phyloP scores from a whole-genome alignment of 2,797 vertebrate species.

The Smutsia gigantea region DNA sequence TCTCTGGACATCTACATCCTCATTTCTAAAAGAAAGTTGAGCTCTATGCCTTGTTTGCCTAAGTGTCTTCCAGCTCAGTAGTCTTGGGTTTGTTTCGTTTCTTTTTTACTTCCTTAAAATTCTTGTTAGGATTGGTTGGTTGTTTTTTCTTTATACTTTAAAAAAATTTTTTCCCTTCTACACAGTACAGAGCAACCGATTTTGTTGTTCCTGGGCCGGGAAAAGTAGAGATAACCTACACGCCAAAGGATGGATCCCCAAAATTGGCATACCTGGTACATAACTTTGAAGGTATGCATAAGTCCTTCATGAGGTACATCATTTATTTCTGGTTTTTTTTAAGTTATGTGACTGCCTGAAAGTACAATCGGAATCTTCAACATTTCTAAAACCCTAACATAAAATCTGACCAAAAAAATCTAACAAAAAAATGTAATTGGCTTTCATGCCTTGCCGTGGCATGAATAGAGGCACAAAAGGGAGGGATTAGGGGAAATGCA shows the following conservation, averaged over 20 bases:
- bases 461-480: neutral
- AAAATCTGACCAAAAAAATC: neutral
- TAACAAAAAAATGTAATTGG: neutral
- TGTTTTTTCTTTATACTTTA: neutral
- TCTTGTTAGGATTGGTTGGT: neutral
- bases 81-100: neutral
- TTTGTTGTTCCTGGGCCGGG: slow-evolving; percentile 97
- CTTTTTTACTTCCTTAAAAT: neutral
- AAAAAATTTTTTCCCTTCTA: neutral
- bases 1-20: neutral
- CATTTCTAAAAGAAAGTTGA: neutral
- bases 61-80: neutral
- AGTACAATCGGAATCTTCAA: neutral
- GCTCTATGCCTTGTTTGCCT: neutral
- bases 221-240: slow-evolving; percentile 96
- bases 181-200: slow-evolving; percentile 98
- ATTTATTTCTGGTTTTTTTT: neutral
- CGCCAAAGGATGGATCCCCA: slow-evolving; percentile 88
- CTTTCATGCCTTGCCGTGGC: neutral
- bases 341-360: neutral
- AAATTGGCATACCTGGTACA: slow-evolving; percentile 92
- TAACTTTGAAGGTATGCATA: slow-evolving; percentile 93
- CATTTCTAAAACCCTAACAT: neutral
- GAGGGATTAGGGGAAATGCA: neutral
- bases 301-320: neutral